Conservation (phyloP, 2,113 vertebrate species). For the Malaclemys terrapin region DNA sequence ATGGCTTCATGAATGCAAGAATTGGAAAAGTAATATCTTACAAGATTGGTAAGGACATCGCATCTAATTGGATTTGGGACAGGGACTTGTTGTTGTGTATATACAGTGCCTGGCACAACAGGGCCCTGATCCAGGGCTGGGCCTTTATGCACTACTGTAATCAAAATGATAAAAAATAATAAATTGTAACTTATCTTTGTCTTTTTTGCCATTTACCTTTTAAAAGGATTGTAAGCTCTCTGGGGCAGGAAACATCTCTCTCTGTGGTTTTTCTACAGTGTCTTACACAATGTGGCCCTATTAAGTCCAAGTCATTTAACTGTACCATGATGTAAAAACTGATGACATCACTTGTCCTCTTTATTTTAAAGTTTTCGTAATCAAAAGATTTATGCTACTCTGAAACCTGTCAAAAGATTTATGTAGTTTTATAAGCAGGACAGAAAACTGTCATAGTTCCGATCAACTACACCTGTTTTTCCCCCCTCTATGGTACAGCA, state of each 20-base stretch:
- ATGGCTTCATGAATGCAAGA: background rate
- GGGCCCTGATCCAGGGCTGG: background rate
- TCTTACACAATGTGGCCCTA: background rate
- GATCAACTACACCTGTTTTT: background rate
- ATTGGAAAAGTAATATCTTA: background rate
- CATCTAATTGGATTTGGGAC: background rate
- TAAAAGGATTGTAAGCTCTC: background rate
- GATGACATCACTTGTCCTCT: background rate
- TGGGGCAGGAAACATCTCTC: background rate
- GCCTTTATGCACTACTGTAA: background rate
- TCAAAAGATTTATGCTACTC: background rate
- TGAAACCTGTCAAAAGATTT: background rate
- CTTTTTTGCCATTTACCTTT: background rate
- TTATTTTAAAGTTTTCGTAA: conserved; percentile 9
- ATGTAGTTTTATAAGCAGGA: background rate
- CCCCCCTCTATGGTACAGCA: too few relatives aligned
- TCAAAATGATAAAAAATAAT: background rate
- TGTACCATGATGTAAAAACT: background rate
- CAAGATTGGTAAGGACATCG: background rate
- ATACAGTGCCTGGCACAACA: background rate
- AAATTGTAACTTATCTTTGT: background rate
- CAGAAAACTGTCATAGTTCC: background rate
- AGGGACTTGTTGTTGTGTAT: background rate
- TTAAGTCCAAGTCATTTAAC: background rate
- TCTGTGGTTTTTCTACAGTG: background rate